phyloP scores from a whole-genome alignment of 2,888 invertebrate genomes.

The Magallana nippona region DNA sequence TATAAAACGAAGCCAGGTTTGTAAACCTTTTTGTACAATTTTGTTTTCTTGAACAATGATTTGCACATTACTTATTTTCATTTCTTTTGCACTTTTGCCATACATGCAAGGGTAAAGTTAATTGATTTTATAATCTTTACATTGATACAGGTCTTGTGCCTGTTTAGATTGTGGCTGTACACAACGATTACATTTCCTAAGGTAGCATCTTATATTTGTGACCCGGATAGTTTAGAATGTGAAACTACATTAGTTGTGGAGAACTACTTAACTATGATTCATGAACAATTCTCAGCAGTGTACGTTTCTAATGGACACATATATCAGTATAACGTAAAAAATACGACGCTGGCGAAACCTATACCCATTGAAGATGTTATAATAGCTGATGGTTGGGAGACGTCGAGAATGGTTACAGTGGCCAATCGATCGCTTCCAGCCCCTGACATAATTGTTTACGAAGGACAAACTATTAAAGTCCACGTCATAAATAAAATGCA shows the following conservation, averaged over 20 bases:
- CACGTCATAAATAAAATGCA: slow-evolving; percentile 68
- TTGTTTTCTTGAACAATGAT: too few species aligned
- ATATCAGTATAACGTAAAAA: slow-evolving; percentile 62
- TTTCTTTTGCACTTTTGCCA: too few species aligned
- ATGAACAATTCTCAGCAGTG: slow-evolving; percentile 51
- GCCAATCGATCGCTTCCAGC: slow-evolving; percentile 66
- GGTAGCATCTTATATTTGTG: slow-evolving; percentile 35
- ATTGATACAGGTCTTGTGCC: not conserved
- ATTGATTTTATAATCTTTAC: too few species aligned
- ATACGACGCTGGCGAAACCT: slow-evolving; percentile 48
- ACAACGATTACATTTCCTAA: not conserved
- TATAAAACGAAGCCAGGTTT: too few species aligned
- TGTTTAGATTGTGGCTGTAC: not conserved
- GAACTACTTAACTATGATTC: slow-evolving; percentile 63
- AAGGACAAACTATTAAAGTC: slow-evolving; percentile 54
- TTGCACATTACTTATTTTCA: too few species aligned
- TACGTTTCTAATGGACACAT: slow-evolving; percentile 60
- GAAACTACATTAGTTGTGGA: slow-evolving; percentile 46
- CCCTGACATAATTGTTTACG: slow-evolving; percentile 65
- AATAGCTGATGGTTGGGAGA: slow-evolving; percentile 60
- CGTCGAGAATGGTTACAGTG: slow-evolving; percentile 51
- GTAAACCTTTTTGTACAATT: too few species aligned
- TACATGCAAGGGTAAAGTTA: too few species aligned
- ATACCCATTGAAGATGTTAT: slow-evolving; percentile 54
- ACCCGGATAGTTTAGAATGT: slow-evolving; percentile 58